These are phyloP conservation scores for Cyanistes caeruleus DNA, from an alignment of 2,113 vertebrate genomes.

Conservation along the genomic window DNA sequence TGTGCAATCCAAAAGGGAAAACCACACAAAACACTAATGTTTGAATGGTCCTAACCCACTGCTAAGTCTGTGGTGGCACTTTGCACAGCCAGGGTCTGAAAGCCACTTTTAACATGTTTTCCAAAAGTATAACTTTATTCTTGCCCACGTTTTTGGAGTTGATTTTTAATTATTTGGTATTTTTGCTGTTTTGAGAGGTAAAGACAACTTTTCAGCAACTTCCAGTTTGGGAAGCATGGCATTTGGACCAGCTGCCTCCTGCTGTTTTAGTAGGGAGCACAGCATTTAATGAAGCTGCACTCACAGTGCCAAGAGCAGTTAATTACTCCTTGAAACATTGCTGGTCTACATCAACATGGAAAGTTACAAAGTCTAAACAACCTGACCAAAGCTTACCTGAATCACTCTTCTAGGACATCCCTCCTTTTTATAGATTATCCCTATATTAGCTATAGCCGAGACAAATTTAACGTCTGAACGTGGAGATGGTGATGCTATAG, in stretches of 20 bases:
- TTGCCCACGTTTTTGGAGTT: background rate
- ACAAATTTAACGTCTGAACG: background rate
- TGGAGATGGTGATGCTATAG: background rate
- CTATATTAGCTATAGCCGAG: background rate
- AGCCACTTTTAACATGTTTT: background rate
- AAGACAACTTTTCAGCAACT: background rate
- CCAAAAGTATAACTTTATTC: background rate
- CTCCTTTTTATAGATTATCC: background rate
- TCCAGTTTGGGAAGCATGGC: background rate
- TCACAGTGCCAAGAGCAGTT: background rate
- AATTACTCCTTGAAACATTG: background rate
- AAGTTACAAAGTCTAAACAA: background rate
- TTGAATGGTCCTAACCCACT: background rate
- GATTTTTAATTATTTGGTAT: background rate
- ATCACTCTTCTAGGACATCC: background rate
- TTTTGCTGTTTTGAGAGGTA: background rate
- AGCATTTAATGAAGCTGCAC: background rate
- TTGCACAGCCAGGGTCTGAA: background rate
- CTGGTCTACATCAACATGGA: background rate
- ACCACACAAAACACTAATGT: background rate
- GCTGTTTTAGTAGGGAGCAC: background rate
- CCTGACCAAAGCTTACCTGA: background rate
- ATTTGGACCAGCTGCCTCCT: background rate
- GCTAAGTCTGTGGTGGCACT: rapidly evolving
- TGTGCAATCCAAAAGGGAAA: background rate